phyloP scores from a whole-genome alignment of 1,140 invertebrate species.

The Doryteuthis pealeii region DNA sequence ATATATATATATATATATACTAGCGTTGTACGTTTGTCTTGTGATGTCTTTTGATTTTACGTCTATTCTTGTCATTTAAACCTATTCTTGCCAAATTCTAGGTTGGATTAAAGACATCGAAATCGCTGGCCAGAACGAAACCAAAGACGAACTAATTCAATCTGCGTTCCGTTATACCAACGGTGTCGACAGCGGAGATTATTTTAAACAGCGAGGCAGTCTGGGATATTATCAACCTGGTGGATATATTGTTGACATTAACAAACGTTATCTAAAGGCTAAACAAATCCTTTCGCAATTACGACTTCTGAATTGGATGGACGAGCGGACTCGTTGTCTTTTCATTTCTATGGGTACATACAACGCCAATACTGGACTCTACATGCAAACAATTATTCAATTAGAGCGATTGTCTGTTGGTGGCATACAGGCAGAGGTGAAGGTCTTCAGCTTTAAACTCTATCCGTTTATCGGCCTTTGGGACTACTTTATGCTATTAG shows the following conservation, averaged over 20 bases:
- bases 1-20: no score
- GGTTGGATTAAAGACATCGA: no score
- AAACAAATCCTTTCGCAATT: not conserved
- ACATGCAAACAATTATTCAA: not conserved
- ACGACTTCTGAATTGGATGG: not conserved
- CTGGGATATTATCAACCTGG: not conserved
- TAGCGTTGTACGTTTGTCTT: no score
- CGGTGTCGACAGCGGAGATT: not conserved
- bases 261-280: not conserved
- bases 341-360: not conserved
- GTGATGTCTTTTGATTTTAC: no score
- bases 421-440: not conserved
- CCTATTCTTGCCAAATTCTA: no score
- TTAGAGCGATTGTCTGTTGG: not conserved
- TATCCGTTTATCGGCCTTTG: not conserved
- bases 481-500: not conserved
- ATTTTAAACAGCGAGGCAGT: not conserved
- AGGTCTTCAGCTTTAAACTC: not conserved
- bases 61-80: no score
- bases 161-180: not conserved
- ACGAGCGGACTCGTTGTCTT: not conserved
- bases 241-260: conserved; percentile 1
- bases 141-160: no score
- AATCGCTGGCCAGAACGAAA: no score
- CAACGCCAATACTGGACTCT: conserved; percentile 1